Evolutionary conservation across 2,888 invertebrate genomes (phyloP).

Genomic region (Chrysotoxum bicinctum): DNA sequence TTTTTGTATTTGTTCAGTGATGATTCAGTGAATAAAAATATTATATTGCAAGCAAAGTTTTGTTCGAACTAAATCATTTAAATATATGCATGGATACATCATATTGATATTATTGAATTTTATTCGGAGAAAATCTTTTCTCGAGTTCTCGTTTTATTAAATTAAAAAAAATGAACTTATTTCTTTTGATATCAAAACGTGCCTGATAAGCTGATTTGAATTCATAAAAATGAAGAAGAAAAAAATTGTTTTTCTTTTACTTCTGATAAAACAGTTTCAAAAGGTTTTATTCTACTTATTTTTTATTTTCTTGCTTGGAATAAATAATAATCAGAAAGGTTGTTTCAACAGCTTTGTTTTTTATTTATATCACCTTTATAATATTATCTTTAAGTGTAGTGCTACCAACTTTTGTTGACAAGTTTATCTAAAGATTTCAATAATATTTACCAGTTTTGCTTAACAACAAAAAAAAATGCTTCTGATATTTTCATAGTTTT

Average conservation of each 20-base stretch:
- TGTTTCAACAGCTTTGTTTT: conserved; percentile 12
- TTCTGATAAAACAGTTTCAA: neutral
- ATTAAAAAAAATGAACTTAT: neutral
- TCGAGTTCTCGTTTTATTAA: neutral
- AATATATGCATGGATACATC: too few relatives aligned
- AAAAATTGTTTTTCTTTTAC: neutral
- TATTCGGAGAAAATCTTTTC: neutral
- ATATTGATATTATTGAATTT: neutral
- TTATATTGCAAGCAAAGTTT: neutral
- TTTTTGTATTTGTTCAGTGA: conserved; percentile 4
- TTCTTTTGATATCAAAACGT: neutral
- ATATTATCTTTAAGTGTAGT: conserved; percentile 24
- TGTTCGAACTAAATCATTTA: neutral
- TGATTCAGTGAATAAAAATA: neutral
- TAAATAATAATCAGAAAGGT: conserved; percentile 8
- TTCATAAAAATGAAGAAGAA: neutral
- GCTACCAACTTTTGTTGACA: neutral
- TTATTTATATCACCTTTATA: neutral
- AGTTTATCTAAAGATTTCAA: conserved; percentile 5
- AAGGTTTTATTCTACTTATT: conserved; percentile 2
- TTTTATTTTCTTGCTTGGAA: neutral
- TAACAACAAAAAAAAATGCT: neutral
- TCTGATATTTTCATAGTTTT: neutral
- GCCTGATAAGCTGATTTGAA: neutral
- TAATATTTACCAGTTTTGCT: neutral